phyloP scores from a whole-genome alignment of 2,113 vertebrate species.

The Caretta caretta region DNA sequence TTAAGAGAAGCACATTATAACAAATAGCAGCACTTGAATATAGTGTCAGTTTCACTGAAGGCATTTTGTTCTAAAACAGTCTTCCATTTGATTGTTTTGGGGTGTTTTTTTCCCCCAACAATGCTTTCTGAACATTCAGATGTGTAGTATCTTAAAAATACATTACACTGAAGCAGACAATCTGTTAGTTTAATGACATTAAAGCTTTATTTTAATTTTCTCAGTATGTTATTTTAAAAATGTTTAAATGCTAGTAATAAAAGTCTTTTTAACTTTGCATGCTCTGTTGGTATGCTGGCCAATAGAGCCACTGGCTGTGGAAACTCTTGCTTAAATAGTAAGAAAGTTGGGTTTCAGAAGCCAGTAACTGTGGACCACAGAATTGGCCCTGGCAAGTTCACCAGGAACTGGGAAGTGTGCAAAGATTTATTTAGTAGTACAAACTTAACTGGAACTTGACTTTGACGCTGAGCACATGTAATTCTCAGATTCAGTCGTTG shows the following conservation, averaged over 20 bases:
- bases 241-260: neutral
- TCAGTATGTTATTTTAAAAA: too few species aligned
- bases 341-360: neutral
- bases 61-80: rapidly evolving
- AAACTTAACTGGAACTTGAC: neutral
- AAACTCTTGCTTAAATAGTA: neutral
- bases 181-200: neutral
- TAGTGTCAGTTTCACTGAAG: neutral
- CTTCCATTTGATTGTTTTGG: neutral
- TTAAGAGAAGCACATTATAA: neutral
- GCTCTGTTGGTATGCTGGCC: neutral
- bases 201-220: neutral
- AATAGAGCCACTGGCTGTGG: neutral
- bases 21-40: rapidly evolving
- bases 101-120: neutral
- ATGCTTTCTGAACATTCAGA: neutral
- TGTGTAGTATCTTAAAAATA: neutral
- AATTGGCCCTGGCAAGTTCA: neutral
- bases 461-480: neutral
- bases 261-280: neutral
- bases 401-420: neutral
- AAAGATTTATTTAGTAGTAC: neutral
- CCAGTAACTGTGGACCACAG: neutral
- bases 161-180: neutral
- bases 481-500: neutral